Conservation (phyloP, 2,888 invertebrate species). For the Microctonus aethiopoides region DNA sequence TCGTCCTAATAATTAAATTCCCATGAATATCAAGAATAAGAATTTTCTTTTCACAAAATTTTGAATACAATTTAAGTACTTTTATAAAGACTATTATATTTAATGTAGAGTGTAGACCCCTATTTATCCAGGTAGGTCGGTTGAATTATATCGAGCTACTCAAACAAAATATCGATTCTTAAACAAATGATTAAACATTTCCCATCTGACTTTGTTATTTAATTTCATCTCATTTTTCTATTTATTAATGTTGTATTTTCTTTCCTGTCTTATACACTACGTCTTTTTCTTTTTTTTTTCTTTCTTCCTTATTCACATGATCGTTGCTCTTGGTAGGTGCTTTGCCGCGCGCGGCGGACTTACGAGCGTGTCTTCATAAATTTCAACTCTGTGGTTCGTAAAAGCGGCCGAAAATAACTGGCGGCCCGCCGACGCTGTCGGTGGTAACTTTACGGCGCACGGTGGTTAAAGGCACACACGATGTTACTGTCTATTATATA, state of each 20-base stretch:
- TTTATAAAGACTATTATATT: no score
- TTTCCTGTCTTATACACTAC: slow-evolving; percentile 31
- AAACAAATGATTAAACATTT: no score
- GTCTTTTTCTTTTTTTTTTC: slow-evolving; percentile 28
- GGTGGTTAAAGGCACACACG: slow-evolving; percentile 35
- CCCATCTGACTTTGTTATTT: background rate
- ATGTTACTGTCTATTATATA: slow-evolving; percentile 16
- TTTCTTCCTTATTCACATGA: slow-evolving; percentile 21
- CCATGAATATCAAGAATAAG: no score
- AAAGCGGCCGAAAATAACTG: slow-evolving; percentile 57
- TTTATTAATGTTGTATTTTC: slow-evolving; percentile 26
- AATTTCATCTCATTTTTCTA: slow-evolving; percentile 22
- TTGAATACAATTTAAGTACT: no score
- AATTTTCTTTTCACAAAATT: no score
- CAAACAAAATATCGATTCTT: no score
- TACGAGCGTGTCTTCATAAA: slow-evolving; percentile 52
- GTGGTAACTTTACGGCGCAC: slow-evolving; percentile 49
- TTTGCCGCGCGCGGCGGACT: slow-evolving; percentile 41
- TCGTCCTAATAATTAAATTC: no score
- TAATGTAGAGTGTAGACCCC: no score
- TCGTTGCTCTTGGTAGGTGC: slow-evolving; percentile 37
- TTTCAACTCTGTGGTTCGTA: slow-evolving; percentile 55
- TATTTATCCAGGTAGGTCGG: no score
- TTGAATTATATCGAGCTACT: no score
- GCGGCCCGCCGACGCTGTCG: slow-evolving; percentile 47